phyloP scores from a whole-genome alignment of 2,888 invertebrate genomes.

The Rhopalosiphum nymphaeae region DNA sequence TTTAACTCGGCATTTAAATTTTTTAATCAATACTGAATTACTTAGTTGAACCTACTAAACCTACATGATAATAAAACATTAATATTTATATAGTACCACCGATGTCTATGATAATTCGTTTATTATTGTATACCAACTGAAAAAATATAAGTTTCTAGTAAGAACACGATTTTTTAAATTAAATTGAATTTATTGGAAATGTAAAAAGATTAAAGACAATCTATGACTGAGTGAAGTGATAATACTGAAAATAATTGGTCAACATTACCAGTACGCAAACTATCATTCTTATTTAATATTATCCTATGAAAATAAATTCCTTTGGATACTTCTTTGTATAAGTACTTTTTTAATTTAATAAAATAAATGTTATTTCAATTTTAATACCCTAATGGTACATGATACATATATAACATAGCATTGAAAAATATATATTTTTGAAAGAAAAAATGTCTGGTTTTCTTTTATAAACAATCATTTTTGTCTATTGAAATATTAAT shows the following conservation, averaged over 20 bases:
- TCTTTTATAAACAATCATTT: background rate
- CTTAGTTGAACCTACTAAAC: background rate
- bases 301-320: background rate
- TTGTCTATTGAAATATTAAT: conserved; percentile 2
- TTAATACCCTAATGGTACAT: background rate
- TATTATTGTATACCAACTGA: background rate
- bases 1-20: background rate
- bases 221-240: too few species aligned
- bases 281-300: background rate
- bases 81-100: background rate
- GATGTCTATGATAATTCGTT: background rate
- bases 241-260: background rate
- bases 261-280: background rate
- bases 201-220: background rate
- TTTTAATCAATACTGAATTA: background rate
- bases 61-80: background rate
- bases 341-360: background rate
- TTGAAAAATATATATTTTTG: background rate
- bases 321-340: background rate
- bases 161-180: background rate
- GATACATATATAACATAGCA: background rate
- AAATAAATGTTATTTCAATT: background rate
- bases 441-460: background rate
- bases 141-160: background rate
- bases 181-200: background rate